Evolutionary conservation across 2,113 vertebrate genomes (phyloP), one percentile per base, ranked within the genome.

Genomic region (Strix uralensis): DNA sequence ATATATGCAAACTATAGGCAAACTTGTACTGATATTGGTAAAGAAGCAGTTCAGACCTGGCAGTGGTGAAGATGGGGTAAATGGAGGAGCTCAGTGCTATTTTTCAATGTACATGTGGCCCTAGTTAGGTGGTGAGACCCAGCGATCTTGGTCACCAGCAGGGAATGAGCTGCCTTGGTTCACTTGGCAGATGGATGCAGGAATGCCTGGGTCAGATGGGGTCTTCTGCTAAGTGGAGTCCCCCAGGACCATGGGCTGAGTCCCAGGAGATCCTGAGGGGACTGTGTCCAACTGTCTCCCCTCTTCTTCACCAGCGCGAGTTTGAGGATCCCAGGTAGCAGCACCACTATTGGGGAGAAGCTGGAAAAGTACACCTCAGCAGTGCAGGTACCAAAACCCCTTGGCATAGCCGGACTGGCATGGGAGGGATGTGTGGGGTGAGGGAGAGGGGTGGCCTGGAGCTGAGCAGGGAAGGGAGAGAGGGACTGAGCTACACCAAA

Each of bases 321-420:
- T 40, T 96, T 99, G 96, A 98, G 98, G 94, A 96, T 99, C 81
- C 99, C 99, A 2, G 98, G 98, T 14, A 98, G 95, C 88, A 97
- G 97, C 12, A 54, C 18, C 73, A 98, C 94, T 79, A 98, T 99
- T 42, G 98, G 98, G 81, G 99, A 99, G 97, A 99, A 99, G 96
- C 98, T 99, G 98, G 99, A 99, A 78, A 97, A 97, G 88, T 99
- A 99, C 95, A 98, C 98, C 79, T 98, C 98, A 0, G 99, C 99
- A 4, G 97, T 99, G 42, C 99, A 99, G 98, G 99, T 99, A 92
- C 58, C 8, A 2, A 70, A 70, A 32, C 1, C 11, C 11, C 32
- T 52, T 22, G 16, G 36, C 38, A 66, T 5, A 20, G 29, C 47
- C 2, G 6, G 42, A 20, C 15, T 10, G 36, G n/a, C 1, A 0